Conservation (phyloP, 2,113 vertebrate genomes). For the Cynopterus brachyotis region DNA sequence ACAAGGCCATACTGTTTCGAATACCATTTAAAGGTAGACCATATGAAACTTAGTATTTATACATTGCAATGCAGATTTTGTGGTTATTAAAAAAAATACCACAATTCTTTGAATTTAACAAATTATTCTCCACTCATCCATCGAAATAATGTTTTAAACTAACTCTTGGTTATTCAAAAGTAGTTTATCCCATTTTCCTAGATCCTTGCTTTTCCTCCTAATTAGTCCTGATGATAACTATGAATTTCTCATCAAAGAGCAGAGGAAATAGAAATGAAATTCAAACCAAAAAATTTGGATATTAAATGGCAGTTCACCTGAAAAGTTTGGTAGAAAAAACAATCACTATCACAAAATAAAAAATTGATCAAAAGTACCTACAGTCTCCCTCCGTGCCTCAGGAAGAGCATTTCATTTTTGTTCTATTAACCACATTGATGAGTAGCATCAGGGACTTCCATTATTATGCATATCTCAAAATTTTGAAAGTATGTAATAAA, state of each 20-base stretch:
- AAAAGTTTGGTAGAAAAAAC: neutral
- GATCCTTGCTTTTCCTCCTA: neutral
- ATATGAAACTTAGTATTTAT: conserved; percentile 77
- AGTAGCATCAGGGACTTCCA: neutral
- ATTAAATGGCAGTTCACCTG: neutral
- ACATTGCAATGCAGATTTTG: conserved; percentile 70
- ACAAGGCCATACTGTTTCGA: conserved; percentile 72
- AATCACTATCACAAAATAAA: neutral
- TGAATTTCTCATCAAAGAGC: neutral
- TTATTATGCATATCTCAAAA: neutral
- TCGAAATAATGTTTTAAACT: conserved; percentile 36
- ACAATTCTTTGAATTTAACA: conserved; percentile 62
- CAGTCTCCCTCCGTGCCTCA: neutral
- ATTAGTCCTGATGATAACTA: neutral
- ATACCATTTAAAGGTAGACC: conserved; percentile 80
- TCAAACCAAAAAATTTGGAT: neutral
- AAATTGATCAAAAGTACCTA: neutral
- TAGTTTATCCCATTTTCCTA: neutral
- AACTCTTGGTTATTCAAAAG: conserved; percentile 40
- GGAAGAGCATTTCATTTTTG: neutral
- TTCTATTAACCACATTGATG: neutral
- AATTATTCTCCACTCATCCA: conserved; percentile 45
- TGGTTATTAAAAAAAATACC: conserved; percentile 65
- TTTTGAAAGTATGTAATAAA: conserved; percentile 32
- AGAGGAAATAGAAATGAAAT: neutral